Conservation (phyloP, 2,113 vertebrate genomes). For the Fulica atra region DNA sequence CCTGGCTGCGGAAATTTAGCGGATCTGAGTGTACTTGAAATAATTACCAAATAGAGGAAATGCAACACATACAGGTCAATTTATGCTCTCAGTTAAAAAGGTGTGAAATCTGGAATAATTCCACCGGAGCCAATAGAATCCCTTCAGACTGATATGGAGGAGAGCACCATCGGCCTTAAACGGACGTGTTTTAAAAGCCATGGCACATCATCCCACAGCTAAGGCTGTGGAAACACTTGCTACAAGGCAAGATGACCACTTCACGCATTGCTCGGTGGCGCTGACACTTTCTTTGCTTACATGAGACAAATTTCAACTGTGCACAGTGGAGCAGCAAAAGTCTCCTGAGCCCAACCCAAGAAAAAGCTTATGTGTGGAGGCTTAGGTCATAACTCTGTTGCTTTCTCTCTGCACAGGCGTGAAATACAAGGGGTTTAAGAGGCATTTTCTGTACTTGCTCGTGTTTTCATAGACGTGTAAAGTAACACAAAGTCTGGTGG, state of each 20-base stretch:
- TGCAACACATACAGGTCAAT: constrained; percentile 65
- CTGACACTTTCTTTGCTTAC: background rate
- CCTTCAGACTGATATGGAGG: background rate
- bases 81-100: constrained; percentile 67
- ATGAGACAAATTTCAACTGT: background rate
- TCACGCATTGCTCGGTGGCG: background rate
- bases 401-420: background rate
- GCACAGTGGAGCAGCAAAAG: background rate
- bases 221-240: background rate
- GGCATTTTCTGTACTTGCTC: background rate
- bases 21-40: constrained; percentile 25
- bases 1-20: constrained; percentile 33
- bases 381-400: background rate
- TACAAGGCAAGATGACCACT: background rate
- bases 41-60: constrained; percentile 66
- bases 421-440: background rate
- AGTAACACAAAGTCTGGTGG: background rate
- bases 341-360: background rate
- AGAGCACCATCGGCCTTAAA: background rate
- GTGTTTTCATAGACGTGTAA: background rate
- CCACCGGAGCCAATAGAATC: constrained; percentile 51
- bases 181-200: background rate
- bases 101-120: constrained; percentile 69
- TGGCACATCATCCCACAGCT: background rate
- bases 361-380: background rate